Conservation (phyloP, 2,888 invertebrate genomes). For the Tineola bisselliella region DNA sequence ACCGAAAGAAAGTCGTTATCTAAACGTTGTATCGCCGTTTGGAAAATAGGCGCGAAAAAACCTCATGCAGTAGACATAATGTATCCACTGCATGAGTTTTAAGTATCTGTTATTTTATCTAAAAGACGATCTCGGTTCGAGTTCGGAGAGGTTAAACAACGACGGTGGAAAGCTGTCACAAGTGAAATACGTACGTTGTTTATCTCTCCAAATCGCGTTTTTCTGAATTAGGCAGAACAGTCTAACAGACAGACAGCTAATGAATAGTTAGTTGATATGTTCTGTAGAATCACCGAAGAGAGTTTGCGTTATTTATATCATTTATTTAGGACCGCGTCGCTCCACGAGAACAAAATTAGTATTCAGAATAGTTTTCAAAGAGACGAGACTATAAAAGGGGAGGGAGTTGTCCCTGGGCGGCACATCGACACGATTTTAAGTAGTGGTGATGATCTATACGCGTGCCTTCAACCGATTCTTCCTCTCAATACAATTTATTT, state of each 20-base stretch:
- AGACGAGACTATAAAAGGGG: no score
- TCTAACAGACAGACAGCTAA: no score
- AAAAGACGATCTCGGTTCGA: conserved; percentile 7
- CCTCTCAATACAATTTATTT: no score
- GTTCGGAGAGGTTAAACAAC: conserved; percentile 10
- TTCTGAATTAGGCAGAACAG: conserved; percentile 11
- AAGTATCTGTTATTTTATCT: conserved; percentile 13
- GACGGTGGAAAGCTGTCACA: conserved; percentile 13
- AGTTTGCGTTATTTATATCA: conserved; percentile 9
- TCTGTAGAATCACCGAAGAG: conserved; percentile 15
- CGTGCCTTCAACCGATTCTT: no score
- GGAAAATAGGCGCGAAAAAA: conserved; percentile 16
- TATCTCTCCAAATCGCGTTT: conserved; percentile 15
- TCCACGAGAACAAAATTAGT: background rate
- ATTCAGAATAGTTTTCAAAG: no score
- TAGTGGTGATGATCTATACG: no score
- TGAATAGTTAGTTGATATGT: conserved; percentile 17
- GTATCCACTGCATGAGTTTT: conserved; percentile 15
- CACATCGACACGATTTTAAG: no score
- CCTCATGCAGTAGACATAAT: conserved; percentile 16
- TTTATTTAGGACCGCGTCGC: background rate
- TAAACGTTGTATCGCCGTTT: conserved; percentile 16
- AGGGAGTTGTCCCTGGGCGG: no score
- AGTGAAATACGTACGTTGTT: conserved; percentile 13
- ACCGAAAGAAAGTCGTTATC: conserved; percentile 13